A percentile compares a stretch with the other conserved stretches of the same genome.
phyloP scores from a whole-genome alignment of 2,113 vertebrate genomes.

The Numida meleagris region DNA sequence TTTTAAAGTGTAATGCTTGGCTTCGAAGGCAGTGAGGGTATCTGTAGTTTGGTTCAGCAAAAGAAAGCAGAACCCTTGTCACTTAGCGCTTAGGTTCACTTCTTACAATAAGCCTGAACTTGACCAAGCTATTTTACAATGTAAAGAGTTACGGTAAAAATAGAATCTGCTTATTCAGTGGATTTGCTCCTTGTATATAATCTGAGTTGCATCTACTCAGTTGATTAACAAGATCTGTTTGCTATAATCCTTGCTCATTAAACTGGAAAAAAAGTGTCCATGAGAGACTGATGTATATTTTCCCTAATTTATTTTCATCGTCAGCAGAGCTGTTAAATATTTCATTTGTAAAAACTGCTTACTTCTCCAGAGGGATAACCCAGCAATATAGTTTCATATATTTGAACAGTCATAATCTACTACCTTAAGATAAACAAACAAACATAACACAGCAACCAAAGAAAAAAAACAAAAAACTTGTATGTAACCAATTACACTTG shows the following conservation, averaged over 20 bases:
- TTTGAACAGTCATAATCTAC: not conserved
- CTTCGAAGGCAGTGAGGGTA: not conserved
- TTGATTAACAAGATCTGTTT: not conserved
- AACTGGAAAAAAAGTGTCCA: fast-evolving
- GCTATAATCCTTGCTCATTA: not conserved
- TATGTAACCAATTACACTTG: not conserved
- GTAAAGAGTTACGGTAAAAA: not conserved
- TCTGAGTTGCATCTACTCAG: not conserved
- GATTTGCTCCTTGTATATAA: not conserved
- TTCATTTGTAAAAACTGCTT: not conserved
- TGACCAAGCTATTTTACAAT: not conserved
- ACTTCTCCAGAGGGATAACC: not conserved
- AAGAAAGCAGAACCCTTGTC: not conserved
- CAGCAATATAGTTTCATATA: not conserved
- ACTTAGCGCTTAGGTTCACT: not conserved
- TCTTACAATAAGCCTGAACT: not conserved
- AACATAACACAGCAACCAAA: not conserved
- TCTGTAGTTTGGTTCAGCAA: not conserved
- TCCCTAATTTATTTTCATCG: not conserved
- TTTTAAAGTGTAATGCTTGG: not conserved
- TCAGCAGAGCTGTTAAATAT: not conserved
- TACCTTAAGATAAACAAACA: not conserved
- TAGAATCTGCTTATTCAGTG: not conserved
- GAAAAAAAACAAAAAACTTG: not conserved
- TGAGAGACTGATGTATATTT: not conserved